Base-by-base conservation (phyloP, 2,113 vertebrate species). In the Rhinolophus ferrumequinum region DNA sequence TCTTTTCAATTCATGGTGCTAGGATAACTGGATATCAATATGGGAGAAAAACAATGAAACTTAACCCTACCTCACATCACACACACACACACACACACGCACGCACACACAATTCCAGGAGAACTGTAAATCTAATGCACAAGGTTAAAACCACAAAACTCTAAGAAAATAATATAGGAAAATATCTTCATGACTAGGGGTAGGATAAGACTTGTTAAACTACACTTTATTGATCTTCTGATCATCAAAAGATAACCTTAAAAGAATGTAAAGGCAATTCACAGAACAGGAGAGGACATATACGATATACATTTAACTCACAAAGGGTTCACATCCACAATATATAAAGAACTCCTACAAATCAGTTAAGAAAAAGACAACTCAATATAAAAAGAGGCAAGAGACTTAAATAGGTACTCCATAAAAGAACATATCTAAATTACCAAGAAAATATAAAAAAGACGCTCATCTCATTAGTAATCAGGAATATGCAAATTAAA, bases 231-330 rank as follows among this genome's bases (percentile, higher is more conserved):
- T 60, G 70, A 92, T 54, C 28, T 90, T 64, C 72, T 54, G 35
- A 80, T 80, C 50, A 87, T 73, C 16, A 73, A 95, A 79, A 72
- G 24, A 81, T 56, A 95, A 64, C 21, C 41, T 19, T 56, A 44
- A 66, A 85, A 85, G 60, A 84, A 76, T 50, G 38, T 60, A 94
- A 76, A 90, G 70, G 38, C 33, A 77, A 95, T 52, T n/a, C 66
- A 80, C 22, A 81, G 28, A 73, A 73, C 24, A 56, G 30, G 73
- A 70, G 22, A 92, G 87, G 24, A 86, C 30, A 44, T 90, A 79
- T 28, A 69, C 10, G 33, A 50, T 35, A 58, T 18, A 67, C 15
- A 85, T 67, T 76, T 70, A 95, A 85, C 41, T 95, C 15, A 84
- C 4, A 60, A 44, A 80, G 41, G 4, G 66, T 44, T 72, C 94